Evolutionary conservation across 2,113 vertebrate species (phyloP).

Genomic region (Arvicanthis niloticus): DNA sequence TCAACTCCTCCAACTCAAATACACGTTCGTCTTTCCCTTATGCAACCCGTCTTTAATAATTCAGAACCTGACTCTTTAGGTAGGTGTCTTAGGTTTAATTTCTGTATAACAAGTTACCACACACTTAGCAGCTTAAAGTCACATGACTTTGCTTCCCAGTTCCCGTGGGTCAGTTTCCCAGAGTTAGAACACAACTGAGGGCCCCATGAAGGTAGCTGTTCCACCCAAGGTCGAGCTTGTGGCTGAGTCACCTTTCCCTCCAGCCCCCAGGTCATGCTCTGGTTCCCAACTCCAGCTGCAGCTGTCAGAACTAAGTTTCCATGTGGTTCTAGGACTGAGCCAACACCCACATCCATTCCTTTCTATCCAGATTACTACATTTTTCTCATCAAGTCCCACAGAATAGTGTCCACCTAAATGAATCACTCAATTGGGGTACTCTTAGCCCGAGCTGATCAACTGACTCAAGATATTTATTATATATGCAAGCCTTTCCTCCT

Average conservation of each 20-base stretch:
- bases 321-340: neutral
- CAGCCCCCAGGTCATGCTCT: neutral
- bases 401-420: neutral
- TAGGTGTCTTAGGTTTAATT: neutral
- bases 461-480: neutral
- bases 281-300: neutral
- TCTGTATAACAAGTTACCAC: neutral
- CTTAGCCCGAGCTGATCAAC: neutral
- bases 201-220: neutral
- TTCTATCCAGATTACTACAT: neutral
- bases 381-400: neutral
- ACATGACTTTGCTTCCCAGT: neutral
- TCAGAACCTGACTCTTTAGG: neutral
- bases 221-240: too few relatives aligned
- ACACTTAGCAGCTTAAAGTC: neutral
- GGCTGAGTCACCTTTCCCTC: neutral
- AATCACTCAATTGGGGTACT: neutral
- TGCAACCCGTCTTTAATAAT: constrained; percentile 7
- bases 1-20: neutral
- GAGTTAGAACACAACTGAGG: neutral
- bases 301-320: neutral
- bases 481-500: neutral
- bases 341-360: neutral
- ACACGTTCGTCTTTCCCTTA: constrained; percentile 5
- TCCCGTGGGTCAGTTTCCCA: neutral